These are phyloP conservation scores for Diachrysia chrysitis DNA, from an alignment of 2,888 invertebrate species.

Conservation along the genomic window DNA sequence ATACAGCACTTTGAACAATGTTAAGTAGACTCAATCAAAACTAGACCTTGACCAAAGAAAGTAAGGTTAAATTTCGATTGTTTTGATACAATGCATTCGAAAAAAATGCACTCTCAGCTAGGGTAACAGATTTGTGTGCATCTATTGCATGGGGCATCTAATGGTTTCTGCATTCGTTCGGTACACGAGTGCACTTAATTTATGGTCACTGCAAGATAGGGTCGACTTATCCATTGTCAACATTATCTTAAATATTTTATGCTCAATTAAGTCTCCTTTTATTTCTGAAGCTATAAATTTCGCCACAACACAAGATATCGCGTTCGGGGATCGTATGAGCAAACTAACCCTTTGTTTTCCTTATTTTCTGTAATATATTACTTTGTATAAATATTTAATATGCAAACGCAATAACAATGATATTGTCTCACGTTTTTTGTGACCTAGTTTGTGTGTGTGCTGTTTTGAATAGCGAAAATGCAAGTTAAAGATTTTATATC, in stretches of 20 bases:
- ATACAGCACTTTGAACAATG: slow-evolving; percentile 50
- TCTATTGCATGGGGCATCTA: slow-evolving; percentile 80
- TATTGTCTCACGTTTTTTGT: slow-evolving; percentile 28
- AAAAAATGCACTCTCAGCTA: slow-evolving; percentile 45
- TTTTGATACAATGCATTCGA: background rate
- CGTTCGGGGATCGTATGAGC: slow-evolving; percentile 59
- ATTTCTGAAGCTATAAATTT: slow-evolving; percentile 77
- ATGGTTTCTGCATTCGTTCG: slow-evolving; percentile 82
- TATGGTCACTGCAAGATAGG: slow-evolving; percentile 79
- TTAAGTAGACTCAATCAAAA: slow-evolving; percentile 33
- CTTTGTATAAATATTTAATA: slow-evolving; percentile 53
- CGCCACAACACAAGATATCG: slow-evolving; percentile 63
- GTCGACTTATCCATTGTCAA: slow-evolving; percentile 83
- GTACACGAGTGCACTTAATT: slow-evolving; percentile 81
- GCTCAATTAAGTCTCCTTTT: slow-evolving; percentile 78
- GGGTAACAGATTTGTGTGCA: slow-evolving; percentile 70
- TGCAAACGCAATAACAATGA: slow-evolving; percentile 50
- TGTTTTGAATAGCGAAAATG: slow-evolving; percentile 1
- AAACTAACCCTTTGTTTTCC: slow-evolving; percentile 63
- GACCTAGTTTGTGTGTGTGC: slow-evolving; percentile 18
- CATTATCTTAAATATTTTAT: slow-evolving; percentile 85
- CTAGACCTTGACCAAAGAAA: slow-evolving; percentile 21
- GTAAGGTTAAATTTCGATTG: slow-evolving; percentile 38
- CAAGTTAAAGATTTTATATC: background rate
- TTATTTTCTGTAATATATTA: slow-evolving; percentile 62